phyloP scores from a whole-genome alignment of 64 coral and sea anemone genomes.

The Hydrozoanthus tunicans region DNA sequence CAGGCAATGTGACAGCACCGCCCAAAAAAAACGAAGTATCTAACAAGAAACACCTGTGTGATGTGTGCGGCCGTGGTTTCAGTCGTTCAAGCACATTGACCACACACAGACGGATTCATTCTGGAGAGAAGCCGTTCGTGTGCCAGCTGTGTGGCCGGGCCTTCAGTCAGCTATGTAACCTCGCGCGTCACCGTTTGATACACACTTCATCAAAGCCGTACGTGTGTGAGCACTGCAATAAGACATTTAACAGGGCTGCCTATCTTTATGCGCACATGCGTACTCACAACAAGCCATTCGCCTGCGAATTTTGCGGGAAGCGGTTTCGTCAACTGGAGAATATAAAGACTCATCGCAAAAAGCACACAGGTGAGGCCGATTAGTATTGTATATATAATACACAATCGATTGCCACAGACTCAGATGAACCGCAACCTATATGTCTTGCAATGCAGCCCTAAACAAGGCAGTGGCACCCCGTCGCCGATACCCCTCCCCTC shows the following conservation, averaged over 20 bases:
- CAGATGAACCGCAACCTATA: too few relatives aligned
- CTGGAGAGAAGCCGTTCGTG: conserved; percentile 45
- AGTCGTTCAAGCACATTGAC: conserved; percentile 42
- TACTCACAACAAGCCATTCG: conserved; percentile 53
- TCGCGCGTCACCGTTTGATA: conserved; percentile 39
- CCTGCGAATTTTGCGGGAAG: conserved; percentile 49
- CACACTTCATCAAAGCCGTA: conserved; percentile 44
- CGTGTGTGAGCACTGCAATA: conserved; percentile 46
- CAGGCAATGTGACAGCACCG: background rate
- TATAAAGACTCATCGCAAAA: conserved; percentile 51
- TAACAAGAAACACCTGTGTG: conserved; percentile 39
- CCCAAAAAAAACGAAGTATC: background rate
- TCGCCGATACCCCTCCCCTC: too few relatives aligned
- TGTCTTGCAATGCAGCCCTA: too few relatives aligned
- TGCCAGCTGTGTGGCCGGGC: conserved; percentile 53
- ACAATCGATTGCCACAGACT: too few relatives aligned
- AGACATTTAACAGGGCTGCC: conserved; percentile 44
- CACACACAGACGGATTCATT: conserved; percentile 27
- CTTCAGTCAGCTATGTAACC: conserved; percentile 46
- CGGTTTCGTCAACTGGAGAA: conserved; percentile 37
- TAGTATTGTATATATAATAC: background rate
- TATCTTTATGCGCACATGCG: conserved; percentile 51
- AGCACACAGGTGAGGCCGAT: conserved; percentile 15
- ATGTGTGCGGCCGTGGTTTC: conserved; percentile 40
- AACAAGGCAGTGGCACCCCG: too few relatives aligned